Percentiles rank a stretch among this genome's conserved stretches.
These are phyloP conservation scores for Thalassoma bifasciatum DNA, from an alignment of 2,113 vertebrate genomes.

Conservation along the genomic window DNA sequence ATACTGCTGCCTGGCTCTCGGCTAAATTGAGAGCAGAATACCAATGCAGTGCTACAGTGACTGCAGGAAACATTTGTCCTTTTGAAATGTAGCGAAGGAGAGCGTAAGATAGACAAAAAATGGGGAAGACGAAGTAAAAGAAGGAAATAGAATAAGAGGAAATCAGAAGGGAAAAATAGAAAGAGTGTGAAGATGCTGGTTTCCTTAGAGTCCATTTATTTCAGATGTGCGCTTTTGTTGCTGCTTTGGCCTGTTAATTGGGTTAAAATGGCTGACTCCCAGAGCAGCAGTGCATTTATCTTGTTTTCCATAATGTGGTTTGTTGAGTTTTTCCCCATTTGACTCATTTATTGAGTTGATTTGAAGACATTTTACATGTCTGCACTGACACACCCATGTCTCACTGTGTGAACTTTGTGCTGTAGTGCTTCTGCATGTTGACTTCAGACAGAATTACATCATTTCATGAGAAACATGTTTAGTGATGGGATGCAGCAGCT, in stretches of 20 bases:
- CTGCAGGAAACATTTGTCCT: constrained; percentile 80
- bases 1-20: constrained; percentile 62
- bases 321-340: constrained; percentile 43
- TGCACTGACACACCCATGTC: constrained; percentile 44
- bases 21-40: constrained; percentile 78
- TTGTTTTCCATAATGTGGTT: constrained; percentile 42
- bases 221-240: constrained; percentile 60
- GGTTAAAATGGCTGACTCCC: constrained; percentile 63
- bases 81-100: constrained; percentile 66
- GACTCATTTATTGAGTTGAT: constrained; percentile 32
- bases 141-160: constrained; percentile 15
- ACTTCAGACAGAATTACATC: constrained; percentile 1
- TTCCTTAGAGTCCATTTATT: constrained; percentile 62
- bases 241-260: constrained; percentile 61
- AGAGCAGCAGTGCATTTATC: constrained; percentile 48
- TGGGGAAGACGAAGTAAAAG: constrained; percentile 21
- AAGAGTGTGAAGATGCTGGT: constrained; percentile 40
- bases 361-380: constrained; percentile 48
- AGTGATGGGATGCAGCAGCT: constrained; percentile 19
- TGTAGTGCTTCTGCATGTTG: constrained; percentile 10
- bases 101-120: constrained; percentile 25
- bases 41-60: constrained; percentile 73
- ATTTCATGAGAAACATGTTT: constrained; percentile 25
- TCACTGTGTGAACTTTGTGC: constrained; percentile 20
- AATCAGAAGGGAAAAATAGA: neutral